Base-by-base conservation (phyloP, 2,888 invertebrate genomes). In the Mamestra brassicae region DNA sequence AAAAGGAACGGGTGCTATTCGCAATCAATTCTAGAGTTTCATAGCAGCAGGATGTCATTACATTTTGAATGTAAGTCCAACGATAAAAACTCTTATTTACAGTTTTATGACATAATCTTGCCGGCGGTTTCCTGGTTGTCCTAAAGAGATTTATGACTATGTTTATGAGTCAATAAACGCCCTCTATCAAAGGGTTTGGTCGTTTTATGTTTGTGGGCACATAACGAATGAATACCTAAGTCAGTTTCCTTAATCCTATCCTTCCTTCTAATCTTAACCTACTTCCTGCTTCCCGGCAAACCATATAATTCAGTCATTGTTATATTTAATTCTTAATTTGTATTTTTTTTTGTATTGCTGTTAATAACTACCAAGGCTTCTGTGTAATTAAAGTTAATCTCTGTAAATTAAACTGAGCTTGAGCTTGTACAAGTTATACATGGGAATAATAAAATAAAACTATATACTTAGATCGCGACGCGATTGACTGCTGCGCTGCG, bases 141-240 rank as follows among this genome's bases (percentile, higher is more conserved):
- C 45, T 38, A 36, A 10, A 64, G 57, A 54, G 5, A 55, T 80
- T 84, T 74, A 74, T 58, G 52, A 2, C 55, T 47, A 36, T 69
- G 74, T 84, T 84, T 81, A 84, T 80, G 63, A 36, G 38, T 55
- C 69, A 67, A 85, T 81, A 81, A 81, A 81, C 55, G 50, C 45
- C 61, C 57, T 61, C 38, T 36, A 70, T 69, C 55, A 67, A 67
- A 82, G 64, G 54, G 80, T 65, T 77, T 66, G 57, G 69, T 55
- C 75, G 63, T 67, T 84, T 84, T 80, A 70, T 70, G 55, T 36
- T 36, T 13, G 38, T 26, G 17, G 10, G 1, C 13, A 55, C 62
- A 81, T 67, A 66, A 58, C 45, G 10, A 67, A 60, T 74, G 58
- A 70, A 74, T 66, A 38, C 50, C 36, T 11, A 8, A 58, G 63